Base-by-base conservation (phyloP, 2,113 vertebrate species). In the Corythaixoides concolor region DNA sequence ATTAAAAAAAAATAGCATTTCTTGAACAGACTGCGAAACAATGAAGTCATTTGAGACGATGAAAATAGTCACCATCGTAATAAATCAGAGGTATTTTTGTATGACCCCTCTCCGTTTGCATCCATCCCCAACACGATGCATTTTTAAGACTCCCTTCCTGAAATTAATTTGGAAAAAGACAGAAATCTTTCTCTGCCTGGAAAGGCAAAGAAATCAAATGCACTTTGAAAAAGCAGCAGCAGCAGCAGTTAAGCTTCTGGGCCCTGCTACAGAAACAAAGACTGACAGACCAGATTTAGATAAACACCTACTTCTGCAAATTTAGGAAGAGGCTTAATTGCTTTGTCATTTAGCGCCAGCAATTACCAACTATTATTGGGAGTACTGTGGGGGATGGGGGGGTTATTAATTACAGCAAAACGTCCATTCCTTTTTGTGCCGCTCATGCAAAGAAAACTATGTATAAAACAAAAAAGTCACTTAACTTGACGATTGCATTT, bases 261-360 rank as follows among this genome's bases (percentile, higher is more conserved):
- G 52, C 52, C 63, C n/a, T 2, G 49, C 64, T 22, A 63, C 56
- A 74, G 63, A 63, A 91, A 94, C 73, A 78, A 91, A 95, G 85
- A 39, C 72, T 28, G 50, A 80, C 56, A 84, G 87, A 39, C 30
- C n/a, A 87, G 73, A 68, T 88, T 86, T 33, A 85, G 84, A 89
- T 67, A 68, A 93, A 91, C 53, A 84, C 74, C 77, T 68, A 75
- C 56, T 92, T 52, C 66, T 82, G 74, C 56, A 79, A 41, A 93
- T 91, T 94, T 73, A 73, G 89, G 91, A 95, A 95, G 74, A 81
- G 4, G 22, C 28, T 95, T 89, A 94, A 95, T 74, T 86, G 74
- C 81, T 92, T 76, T 70, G 70, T 91, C 79, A 88, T 86, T 85
- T 86, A 43, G 88, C 91, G 59, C 58, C 79, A 91, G 75, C 58